Conservation (phyloP, 2,797 vertebrate species). For the Acrossocheilus wenchowensis region DNA sequence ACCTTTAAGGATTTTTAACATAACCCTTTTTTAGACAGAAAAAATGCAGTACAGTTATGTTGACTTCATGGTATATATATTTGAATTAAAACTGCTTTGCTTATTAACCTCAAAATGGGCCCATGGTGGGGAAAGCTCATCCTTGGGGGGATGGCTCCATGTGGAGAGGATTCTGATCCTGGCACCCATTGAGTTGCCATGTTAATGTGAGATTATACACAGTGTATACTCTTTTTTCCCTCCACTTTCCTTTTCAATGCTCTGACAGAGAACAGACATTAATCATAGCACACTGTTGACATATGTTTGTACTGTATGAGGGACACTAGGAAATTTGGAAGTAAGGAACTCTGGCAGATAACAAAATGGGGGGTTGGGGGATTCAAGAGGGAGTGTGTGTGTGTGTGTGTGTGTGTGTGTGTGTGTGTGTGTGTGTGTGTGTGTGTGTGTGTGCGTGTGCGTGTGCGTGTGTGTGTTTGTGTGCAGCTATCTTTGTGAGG, state of each 20-base stretch:
- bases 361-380: neutral
- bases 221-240: neutral
- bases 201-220: slow-evolving; percentile 8
- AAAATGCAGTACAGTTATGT: neutral
- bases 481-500: too few species aligned
- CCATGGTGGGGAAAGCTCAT: neutral
- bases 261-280: neutral
- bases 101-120: neutral
- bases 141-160: neutral
- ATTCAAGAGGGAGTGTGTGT: neutral
- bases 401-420: too few species aligned
- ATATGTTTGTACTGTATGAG: neutral
- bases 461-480: too few species aligned
- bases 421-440: too few species aligned
- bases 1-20: neutral
- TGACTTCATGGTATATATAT: neutral
- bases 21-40: neutral
- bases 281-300: neutral
- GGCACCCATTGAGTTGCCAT: neutral
- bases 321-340: neutral
- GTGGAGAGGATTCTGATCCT: neutral
- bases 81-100: neutral
- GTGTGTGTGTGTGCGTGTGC: neutral
- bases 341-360: neutral
- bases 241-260: neutral